Evolutionary conservation across 1,140 invertebrate species (phyloP).

Genomic region (Octopus bimaculoides): DNA sequence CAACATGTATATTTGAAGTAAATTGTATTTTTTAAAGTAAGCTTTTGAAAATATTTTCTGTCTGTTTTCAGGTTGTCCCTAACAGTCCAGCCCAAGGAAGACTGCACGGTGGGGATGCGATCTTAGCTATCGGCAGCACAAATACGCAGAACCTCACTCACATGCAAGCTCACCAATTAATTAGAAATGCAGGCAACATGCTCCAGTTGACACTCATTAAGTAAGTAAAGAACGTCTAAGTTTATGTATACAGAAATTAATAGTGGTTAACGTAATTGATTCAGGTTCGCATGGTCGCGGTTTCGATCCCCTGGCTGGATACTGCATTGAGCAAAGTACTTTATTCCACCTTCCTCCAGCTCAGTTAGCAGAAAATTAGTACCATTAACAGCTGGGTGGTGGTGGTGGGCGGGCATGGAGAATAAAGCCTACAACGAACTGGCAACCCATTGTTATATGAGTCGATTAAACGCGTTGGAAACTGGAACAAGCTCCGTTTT

Average conservation of each 20-base stretch:
- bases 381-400: no score
- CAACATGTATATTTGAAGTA: no score
- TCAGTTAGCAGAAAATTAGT: no score
- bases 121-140: constrained; percentile 33
- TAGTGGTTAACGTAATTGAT: neutral
- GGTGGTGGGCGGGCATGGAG: no score
- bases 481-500: no score
- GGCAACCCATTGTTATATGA: no score
- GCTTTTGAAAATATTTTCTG: no score
- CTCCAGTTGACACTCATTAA: constrained; percentile 37
- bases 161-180: constrained; percentile 43
- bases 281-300: neutral
- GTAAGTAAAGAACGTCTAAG: constrained; percentile 23
- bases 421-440: no score
- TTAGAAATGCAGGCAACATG: constrained; percentile 35
- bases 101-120: constrained; percentile 34
- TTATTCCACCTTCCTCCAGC: no score
- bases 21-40: no score
- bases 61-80: constrained; percentile 32
- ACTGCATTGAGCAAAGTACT: no score
- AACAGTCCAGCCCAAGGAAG: constrained; percentile 29
- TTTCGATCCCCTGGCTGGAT: neutral
- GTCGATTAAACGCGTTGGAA: no score
- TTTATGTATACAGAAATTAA: neutral
- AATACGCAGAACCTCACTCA: constrained; percentile 35